Base-by-base conservation (phyloP, 2,113 vertebrate species). In the Hippocampus mohnikei region DNA sequence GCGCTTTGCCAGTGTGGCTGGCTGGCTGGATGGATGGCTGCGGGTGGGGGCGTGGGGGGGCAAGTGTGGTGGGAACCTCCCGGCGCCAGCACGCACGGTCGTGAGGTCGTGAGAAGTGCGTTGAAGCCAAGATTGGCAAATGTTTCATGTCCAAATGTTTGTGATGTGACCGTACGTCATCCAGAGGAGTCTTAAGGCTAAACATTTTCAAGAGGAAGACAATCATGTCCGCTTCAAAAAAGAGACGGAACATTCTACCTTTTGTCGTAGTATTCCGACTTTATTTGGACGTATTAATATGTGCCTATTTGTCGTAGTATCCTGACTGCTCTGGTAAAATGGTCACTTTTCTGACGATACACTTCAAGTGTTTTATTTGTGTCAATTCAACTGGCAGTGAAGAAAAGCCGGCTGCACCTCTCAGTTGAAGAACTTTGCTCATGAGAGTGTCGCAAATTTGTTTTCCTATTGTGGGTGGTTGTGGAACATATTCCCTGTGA, bases 1-100 rank as follows among this genome's bases (percentile, higher is more conserved):
- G 90, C 74, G 77, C 87, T 90, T 81, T 92, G 91, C 91, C 91
- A 91, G 86, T 79, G 75, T 82, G 83, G 79, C 75, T 72, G 86
- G 81, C 79, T 79, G 33, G 33, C 6, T 37, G 33, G 33, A 37
- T 37, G 33, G 84, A 81, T 88, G 73, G 76, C 78, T 86, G 80
- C 20, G n/a, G 3, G 21, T 85, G 80, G 53, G 53, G 3, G 21
- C 10, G 53, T 4, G 15, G 48, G 4, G 29, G 29, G 77, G 27
- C 10, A 76, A 78, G 78, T 79, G 62, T 82, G 85, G 80, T 83
- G 84, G 75, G 70, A 84, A 82, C 78, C 65, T 67, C 73, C 78
- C 75, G 70, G 67, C 65, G 70, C 75, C 71, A 66, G 76, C 46
- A 11, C 55, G 53, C 68, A 65, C 66, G 76, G 75, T 77, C 8